Evolutionary conservation across 2,113 vertebrate species (phyloP), one percentile per base, ranked within the genome.

Genomic region (Chunga burmeisteri): DNA sequence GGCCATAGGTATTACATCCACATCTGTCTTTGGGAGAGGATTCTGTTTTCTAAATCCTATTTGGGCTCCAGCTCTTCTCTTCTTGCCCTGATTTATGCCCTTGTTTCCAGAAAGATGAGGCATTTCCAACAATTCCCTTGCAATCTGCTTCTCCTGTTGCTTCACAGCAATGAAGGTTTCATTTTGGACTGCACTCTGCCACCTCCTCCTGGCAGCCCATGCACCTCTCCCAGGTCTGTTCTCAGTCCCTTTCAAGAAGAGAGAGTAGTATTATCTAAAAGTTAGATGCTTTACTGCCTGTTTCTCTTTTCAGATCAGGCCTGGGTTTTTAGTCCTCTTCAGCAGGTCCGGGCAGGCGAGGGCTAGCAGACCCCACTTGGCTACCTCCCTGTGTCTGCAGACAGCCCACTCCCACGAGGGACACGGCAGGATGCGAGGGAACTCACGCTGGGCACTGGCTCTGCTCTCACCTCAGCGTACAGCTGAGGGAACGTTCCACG

Each of bases 401-500:
- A 17, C 50, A 50, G 47, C 19, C 52, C 22, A 0, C 8, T 36
- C 15, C 73, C 44, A 23, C 0, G 11, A 20, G 0, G 18, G 42
- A 19, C 52, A 8, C 21, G 2, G 19, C 34, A 25, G 63, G 52
- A 10, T 3, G 29, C 1, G 0, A 73, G 32, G 55, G 25, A 68
- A 11, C 47, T 6, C 0, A 0, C 47, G 9, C 55, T 10, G 38
- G 25, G 5, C 34, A 13, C 14, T 21, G 65, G 11, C 47, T 44
- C n/a, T 34, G 50, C 53, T 82, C 70, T 29, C 4, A 4, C 3
- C 0, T 0, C 3, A 40, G 22, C 1, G 0, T 20, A 16, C n/a
- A 49, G 25, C 29, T 22, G 13, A 47, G 29, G 32, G 81, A 55
- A 77, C 1, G 0, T 4, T 7, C 32, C 5, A 0, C 3, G 2